Evolutionary conservation across 2,797 vertebrate species (phyloP), one percentile per base, ranked within the genome.

Genomic region (Lophius americanus): DNA sequence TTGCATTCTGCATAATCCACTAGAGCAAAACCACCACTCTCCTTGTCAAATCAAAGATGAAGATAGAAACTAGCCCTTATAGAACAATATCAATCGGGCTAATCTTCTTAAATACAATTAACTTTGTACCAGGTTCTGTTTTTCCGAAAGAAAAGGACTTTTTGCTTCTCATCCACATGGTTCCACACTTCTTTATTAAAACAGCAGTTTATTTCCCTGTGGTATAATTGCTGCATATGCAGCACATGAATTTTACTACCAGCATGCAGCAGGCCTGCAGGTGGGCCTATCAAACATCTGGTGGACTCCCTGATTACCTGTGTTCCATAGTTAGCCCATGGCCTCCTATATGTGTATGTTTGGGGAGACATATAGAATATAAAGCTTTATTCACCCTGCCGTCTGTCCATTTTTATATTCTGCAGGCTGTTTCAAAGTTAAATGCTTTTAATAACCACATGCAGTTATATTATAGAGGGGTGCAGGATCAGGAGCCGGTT

Each of bases 251-350:
- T 89, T 93, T 92, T 89, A 91, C 87, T 88, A 88, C 89, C 89
- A 80, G 60, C 76, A 69, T 78, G 12, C 86, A 88, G 87, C 73
- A 76, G 89, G 86, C 79, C 77, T 85, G 89, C 90, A 93, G 92
- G 92, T 93, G 85, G 90, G 89, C 85, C 82, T 81, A 90, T 85
- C 82, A 85, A 92, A 92, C 91, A 93, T 93, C 90, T 92, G 90
- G 88, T 75, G 70, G 81, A 73, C 68, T 91, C 89, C 91, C 89
- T 75, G 79, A 90, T 79, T 89, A 92, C 91, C 81, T 89, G 90
- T 79, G 78, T 86, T 76, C 83, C 75, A 85, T 43, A 81, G 78
- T 84, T 78, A 79, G 87, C 83, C 62, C 73, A 51, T 43, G 73
- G 78, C 73, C 77, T 83, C 80, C 84, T 89, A 87, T 89, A 89